Base-by-base conservation (phyloP, 2,113 vertebrate species). In the Tichodroma muraria region DNA sequence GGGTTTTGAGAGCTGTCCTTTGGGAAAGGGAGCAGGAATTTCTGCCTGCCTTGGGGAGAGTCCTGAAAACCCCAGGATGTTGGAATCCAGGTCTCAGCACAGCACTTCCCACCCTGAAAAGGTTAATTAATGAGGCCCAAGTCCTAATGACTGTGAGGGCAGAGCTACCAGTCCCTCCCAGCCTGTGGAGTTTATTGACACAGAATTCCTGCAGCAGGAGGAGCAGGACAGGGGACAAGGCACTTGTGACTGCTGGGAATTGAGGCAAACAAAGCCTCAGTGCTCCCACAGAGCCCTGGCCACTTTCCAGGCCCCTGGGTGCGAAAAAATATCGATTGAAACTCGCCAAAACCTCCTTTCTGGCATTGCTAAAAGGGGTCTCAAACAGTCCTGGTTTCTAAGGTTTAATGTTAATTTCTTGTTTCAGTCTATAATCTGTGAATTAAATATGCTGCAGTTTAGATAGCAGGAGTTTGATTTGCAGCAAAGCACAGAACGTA, bases 401-500 rank as follows among this genome's bases (percentile, higher is more conserved):
- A 77, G 37, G 33, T 59, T 52, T 40, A 27, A 5, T 52, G 8
- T 47, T 35, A 31, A 28, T 35, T 60, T 60, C 33, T 53, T 31
- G 35, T 21, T 37, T 38, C 19, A 7, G 6, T 64, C 17, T 13
- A 5, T 59, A 14, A 38, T 27, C 71, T 40, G 10, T 4, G 15
- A n/a, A 9, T 52, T 9, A 9, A 80, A 8, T 20, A 13, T 3
- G 6, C 22, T 30, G 23, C 7, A 2, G 8, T n/a, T 77, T 31
- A 15, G 54, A 27, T 73, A 50, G 9, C 0, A 16, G 2, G 22
- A 31, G 40, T 2, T 35, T 31, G 22, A 8, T 47, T 24, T 65
- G 60, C 30, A 4, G 8, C 25, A 22, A 69, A 73, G 45, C 23
- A 17, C 8, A 37, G 15, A 31, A 25, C 1, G 4, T 0, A 22